phyloP scores from a whole-genome alignment of 2,888 invertebrate species.

The Parnassius smintheus region DNA sequence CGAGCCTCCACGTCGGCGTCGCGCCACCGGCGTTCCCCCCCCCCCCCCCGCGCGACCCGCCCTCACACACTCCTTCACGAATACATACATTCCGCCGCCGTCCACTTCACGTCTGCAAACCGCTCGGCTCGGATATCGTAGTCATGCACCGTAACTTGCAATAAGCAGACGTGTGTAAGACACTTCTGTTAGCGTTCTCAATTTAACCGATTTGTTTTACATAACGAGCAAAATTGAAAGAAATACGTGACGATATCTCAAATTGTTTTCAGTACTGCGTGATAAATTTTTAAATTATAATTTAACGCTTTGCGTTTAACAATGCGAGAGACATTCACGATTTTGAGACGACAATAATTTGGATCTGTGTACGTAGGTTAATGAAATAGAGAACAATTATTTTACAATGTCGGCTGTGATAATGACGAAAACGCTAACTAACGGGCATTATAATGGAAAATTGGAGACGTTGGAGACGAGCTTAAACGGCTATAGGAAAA shows the following conservation, averaged over 20 bases:
- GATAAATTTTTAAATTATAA: slow-evolving; percentile 1
- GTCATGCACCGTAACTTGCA: slow-evolving; percentile 29
- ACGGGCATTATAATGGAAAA: slow-evolving; percentile 63
- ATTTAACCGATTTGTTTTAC: slow-evolving; percentile 13
- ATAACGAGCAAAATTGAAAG: slow-evolving; percentile 1
- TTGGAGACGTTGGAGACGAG: slow-evolving; percentile 60
- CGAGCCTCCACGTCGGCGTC: slow-evolving; percentile 78
- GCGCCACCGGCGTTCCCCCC: slow-evolving; percentile 56
- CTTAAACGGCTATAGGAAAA: slow-evolving; percentile 65
- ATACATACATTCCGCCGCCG: slow-evolving; percentile 51
- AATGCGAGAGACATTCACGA: slow-evolving; percentile 34
- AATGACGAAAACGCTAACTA: slow-evolving; percentile 66
- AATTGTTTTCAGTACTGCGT: slow-evolving; percentile 3
- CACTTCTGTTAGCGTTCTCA: slow-evolving; percentile 12
- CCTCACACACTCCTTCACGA: slow-evolving; percentile 41
- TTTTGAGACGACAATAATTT: slow-evolving; percentile 30
- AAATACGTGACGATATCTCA: not conserved
- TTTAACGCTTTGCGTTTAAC: slow-evolving; percentile 17
- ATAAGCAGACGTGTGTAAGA: slow-evolving; percentile 23
- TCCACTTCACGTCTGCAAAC: slow-evolving; percentile 40
- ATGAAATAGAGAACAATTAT: slow-evolving; percentile 33
- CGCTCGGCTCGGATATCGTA: slow-evolving; percentile 31
- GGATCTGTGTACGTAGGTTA: slow-evolving; percentile 28
- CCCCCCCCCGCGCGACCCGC: slow-evolving; percentile 33
- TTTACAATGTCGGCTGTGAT: slow-evolving; percentile 67